Percentiles rank a stretch among this genome's conserved stretches.
phyloP scores from a whole-genome alignment of 2,797 vertebrate species.

The Sebastes minor region DNA sequence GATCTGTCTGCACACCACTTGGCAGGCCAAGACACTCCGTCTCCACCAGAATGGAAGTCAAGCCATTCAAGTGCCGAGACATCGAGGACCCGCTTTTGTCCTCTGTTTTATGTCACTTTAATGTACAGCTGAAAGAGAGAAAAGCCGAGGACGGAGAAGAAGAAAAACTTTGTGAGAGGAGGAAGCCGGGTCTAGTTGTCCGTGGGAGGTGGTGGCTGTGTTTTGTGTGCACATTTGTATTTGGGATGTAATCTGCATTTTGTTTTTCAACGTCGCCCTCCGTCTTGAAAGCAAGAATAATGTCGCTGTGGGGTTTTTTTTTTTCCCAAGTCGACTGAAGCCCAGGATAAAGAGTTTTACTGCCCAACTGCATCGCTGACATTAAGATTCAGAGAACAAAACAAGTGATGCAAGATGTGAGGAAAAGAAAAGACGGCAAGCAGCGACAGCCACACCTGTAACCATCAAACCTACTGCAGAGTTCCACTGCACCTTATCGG shows the following conservation, averaged over 20 bases:
- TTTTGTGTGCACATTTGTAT: slow-evolving; percentile 17
- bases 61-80: slow-evolving; percentile 55
- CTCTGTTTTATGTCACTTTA: slow-evolving; percentile 61
- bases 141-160: slow-evolving; percentile 15
- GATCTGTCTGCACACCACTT: slow-evolving; percentile 54
- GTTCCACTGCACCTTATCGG: neutral
- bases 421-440: neutral
- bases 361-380: slow-evolving; percentile 39
- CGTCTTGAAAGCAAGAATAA: slow-evolving; percentile 28
- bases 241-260: slow-evolving; percentile 2
- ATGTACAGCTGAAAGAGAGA: slow-evolving; percentile 49
- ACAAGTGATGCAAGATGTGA: neutral
- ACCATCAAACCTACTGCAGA: neutral
- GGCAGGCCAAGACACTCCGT: slow-evolving; percentile 47
- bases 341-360: slow-evolving; percentile 35
- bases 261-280: neutral
- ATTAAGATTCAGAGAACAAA: slow-evolving; percentile 38
- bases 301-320: neutral
- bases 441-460: neutral
- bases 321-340: neutral
- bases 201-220: slow-evolving; percentile 12
- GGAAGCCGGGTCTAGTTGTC: neutral
- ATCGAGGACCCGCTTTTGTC: slow-evolving; percentile 58
- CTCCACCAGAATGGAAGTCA: slow-evolving; percentile 60
- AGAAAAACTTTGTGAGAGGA: slow-evolving; percentile 33